These are phyloP conservation scores for Meiosimyza platycephala DNA, from an alignment of 2,888 invertebrate species.

Conservation along the genomic window DNA sequence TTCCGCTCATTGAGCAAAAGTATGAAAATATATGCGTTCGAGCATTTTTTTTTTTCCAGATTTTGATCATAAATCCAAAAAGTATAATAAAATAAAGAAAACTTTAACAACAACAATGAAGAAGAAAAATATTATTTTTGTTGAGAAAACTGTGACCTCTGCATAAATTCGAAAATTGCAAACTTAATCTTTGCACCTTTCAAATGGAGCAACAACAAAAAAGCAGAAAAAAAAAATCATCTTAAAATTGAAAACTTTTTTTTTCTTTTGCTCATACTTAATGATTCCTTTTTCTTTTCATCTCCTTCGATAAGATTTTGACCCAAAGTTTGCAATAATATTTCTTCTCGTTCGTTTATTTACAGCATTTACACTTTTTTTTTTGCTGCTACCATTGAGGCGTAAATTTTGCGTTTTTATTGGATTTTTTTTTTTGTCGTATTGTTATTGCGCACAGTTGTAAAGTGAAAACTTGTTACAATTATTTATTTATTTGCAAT, in stretches of 20 bases:
- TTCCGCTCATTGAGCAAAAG: too few relatives aligned
- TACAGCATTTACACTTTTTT: not conserved
- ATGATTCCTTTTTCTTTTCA: not conserved
- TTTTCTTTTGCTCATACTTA: not conserved
- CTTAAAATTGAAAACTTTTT: conserved; percentile 4
- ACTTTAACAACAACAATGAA: conserved; percentile 3
- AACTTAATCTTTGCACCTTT: not conserved
- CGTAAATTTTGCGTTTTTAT: not conserved
- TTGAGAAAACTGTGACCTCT: not conserved
- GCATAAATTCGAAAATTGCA: conserved; percentile 13
- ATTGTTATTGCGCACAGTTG: too few relatives aligned
- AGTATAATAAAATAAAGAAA: conserved; percentile 14
- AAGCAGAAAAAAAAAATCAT: not conserved
- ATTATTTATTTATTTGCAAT: too few relatives aligned
- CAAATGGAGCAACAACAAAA: too few relatives aligned
- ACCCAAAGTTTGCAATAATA: not conserved
- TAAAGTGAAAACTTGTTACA: conserved; percentile 8
- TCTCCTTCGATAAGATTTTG: not conserved
- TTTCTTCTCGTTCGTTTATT: not conserved
- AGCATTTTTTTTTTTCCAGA: too few relatives aligned
- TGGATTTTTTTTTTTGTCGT: not conserved
- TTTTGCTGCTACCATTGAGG: too few relatives aligned
- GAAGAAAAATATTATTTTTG: conserved; percentile 22
- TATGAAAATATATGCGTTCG: too few relatives aligned
- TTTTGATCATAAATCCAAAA: not conserved